A percentile compares a stretch with the other conserved stretches of the same genome.
Conservation (phyloP, 2,113 vertebrate species). For the Cariama cristata region DNA sequence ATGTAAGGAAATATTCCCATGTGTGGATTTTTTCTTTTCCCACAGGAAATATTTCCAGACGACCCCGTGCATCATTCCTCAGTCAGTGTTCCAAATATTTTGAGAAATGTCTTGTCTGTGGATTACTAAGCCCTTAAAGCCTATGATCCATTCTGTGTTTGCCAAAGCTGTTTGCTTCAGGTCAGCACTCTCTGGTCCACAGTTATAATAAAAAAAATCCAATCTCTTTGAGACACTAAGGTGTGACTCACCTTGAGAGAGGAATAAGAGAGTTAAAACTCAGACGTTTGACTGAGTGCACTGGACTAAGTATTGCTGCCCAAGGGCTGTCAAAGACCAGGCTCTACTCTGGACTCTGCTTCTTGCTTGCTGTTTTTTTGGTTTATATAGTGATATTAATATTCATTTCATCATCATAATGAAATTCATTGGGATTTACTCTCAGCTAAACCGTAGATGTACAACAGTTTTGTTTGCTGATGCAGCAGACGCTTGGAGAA, state of each 20-base stretch:
- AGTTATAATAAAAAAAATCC: neutral
- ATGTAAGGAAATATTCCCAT: neutral
- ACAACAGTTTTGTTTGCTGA: neutral
- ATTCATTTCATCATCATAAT: neutral
- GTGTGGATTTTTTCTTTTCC: neutral
- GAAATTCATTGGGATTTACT: neutral
- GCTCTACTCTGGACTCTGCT: neutral
- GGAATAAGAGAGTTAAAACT: neutral
- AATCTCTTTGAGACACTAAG: neutral
- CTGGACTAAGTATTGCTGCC: rapidly evolving
- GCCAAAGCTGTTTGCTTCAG: neutral
- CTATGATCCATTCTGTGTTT: neutral
- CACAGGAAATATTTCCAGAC: neutral
- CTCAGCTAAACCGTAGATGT: neutral
- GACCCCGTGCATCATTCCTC: neutral
- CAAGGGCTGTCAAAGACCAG: neutral
- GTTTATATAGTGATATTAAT: neutral
- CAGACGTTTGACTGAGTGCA: neutral
- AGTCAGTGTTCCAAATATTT: neutral
- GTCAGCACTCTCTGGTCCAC: neutral
- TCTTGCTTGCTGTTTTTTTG: neutral
- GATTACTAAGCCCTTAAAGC: neutral
- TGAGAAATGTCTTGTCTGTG: neutral
- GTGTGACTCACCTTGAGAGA: neutral
- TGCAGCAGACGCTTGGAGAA: neutral